A percentile compares a stretch with the other conserved stretches of the same genome.
Evolutionary conservation across 2,113 vertebrate genomes (phyloP).

Genomic region (Protobothrops mucrosquamatus): DNA sequence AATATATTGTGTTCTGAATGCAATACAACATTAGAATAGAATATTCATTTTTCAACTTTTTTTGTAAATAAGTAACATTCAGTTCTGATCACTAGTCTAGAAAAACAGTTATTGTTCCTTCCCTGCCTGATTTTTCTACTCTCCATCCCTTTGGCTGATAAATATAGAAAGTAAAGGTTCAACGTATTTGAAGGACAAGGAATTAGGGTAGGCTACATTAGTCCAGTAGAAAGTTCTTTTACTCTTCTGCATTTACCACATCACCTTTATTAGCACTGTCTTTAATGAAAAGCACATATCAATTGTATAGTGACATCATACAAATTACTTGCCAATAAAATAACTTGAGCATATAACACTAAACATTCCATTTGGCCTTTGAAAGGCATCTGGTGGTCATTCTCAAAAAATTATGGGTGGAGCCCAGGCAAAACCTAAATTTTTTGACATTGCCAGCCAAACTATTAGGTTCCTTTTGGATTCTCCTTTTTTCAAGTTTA

Average conservation of each 20-base stretch:
- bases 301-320: not conserved
- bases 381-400: not conserved
- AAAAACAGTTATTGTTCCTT: not conserved
- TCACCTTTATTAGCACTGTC: not conserved
- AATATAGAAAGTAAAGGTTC: not conserved
- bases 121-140: not conserved
- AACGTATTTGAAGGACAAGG: not conserved
- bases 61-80: not conserved
- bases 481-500: not conserved
- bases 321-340: not conserved
- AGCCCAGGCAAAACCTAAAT: not conserved
- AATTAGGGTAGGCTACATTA: not conserved
- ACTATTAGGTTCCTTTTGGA: not conserved
- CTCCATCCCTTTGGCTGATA: not conserved
- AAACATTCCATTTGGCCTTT: not conserved
- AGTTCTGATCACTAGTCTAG: conserved; percentile 12
- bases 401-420: not conserved
- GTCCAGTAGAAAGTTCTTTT: not conserved
- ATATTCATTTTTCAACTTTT: conserved; percentile 13
- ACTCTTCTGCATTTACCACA: not conserved
- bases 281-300: not conserved
- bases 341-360: not conserved
- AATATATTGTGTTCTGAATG: conserved; percentile 35
- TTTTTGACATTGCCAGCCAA: not conserved
- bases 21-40: conserved; percentile 12